Conservation (phyloP, 2,797 vertebrate species). For the Lemur catta region DNA sequence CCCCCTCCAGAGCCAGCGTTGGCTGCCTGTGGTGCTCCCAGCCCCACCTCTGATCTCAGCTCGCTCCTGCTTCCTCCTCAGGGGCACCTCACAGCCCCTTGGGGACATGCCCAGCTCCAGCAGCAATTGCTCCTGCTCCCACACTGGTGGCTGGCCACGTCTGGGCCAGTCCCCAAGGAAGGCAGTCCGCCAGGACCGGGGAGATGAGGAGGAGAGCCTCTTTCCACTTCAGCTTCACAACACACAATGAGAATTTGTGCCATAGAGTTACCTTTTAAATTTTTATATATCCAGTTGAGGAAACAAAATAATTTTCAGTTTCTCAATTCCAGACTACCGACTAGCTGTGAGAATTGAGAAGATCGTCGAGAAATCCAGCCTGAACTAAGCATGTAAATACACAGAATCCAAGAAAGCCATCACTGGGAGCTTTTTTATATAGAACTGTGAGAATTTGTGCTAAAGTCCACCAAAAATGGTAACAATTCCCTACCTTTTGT, state of each 20-base stretch:
- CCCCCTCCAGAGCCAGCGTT: background rate
- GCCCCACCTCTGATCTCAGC: too few relatives aligned
- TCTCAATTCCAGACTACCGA: background rate
- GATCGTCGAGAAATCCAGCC: background rate
- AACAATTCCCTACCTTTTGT: background rate
- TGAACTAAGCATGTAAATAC: background rate
- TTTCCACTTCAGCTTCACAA: background rate
- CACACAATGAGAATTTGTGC: background rate
- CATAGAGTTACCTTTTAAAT: background rate
- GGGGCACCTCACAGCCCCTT: background rate
- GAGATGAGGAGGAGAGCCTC: background rate
- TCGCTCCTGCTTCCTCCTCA: background rate
- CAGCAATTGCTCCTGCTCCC: rapidly evolving
- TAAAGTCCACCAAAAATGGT: background rate
- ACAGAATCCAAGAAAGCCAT: background rate
- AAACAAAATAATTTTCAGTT: background rate
- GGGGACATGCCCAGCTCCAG: background rate
- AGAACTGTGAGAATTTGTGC: background rate
- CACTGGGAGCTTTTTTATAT: background rate
- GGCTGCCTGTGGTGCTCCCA: background rate
- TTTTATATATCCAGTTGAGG: background rate
- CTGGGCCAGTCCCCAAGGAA: background rate
- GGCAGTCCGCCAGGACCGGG: background rate
- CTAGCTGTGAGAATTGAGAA: background rate
- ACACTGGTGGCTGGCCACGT: background rate